These are phyloP conservation scores for Anguilla anguilla DNA, from an alignment of 2,797 vertebrate species.

Conservation along the genomic window DNA sequence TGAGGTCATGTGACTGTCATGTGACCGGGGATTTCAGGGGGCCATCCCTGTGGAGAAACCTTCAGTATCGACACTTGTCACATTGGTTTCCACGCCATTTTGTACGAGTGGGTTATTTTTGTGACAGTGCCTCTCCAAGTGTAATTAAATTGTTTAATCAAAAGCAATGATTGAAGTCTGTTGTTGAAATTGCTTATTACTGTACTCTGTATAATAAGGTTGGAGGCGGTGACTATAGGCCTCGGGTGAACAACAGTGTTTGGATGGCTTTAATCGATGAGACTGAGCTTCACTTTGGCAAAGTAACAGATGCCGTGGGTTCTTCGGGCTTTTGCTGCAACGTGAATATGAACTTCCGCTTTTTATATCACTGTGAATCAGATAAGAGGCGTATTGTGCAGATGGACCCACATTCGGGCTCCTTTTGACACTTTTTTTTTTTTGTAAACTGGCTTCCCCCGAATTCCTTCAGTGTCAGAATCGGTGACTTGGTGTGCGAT, in stretches of 20 bases:
- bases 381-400: conserved; percentile 27
- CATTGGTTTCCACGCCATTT: conserved; percentile 36
- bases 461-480: conserved; percentile 22
- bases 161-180: conserved; percentile 3
- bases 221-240: conserved; percentile 17
- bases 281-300: conserved; percentile 21
- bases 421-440: conserved; percentile 14
- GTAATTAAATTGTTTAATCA: conserved; percentile 23
- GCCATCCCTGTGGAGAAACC: conserved; percentile 33
- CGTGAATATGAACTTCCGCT: conserved; percentile 32
- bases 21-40: conserved; percentile 1
- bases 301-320: background rate
- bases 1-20: conserved; percentile 39
- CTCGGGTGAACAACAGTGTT: background rate
- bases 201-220: conserved; percentile 4
- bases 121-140: conserved; percentile 11
- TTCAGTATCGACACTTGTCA: conserved; percentile 39
- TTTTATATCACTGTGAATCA: conserved; percentile 32
- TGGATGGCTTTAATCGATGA: conserved; percentile 16
- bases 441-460: conserved; percentile 33
- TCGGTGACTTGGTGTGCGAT: conserved; percentile 19
- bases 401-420: conserved; percentile 34
- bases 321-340: conserved; percentile 35
- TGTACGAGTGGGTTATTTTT: conserved; percentile 25
- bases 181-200: conserved; percentile 30